Evolutionary conservation across 2,113 vertebrate species (phyloP), one percentile per base, ranked within the genome.

Genomic region (Hipposideros armiger): DNA sequence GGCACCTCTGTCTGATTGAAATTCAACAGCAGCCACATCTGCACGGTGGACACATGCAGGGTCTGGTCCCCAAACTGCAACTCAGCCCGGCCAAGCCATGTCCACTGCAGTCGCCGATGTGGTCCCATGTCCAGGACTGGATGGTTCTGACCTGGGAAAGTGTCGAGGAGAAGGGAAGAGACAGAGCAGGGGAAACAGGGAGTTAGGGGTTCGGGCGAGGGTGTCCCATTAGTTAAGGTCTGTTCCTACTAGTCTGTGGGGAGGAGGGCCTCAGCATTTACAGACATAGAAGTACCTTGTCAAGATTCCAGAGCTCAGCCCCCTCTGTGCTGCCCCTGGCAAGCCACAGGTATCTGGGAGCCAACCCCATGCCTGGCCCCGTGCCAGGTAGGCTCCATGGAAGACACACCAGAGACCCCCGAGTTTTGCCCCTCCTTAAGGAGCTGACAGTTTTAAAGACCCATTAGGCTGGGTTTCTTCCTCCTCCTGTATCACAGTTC

Each of bases 11-110:
- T 80, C 28, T 94, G 77, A 58, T 97, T 98, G 95, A 98, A 96
- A 50, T 87, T 24, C 97, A 99, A 98, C 97, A 99, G 98, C 96
- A 99, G 97, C 98, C 99, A 99, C 99, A 99, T 99, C 98, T 99
- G 99, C 88, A 99, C 97, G 0, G 99, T 99, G 74, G 99, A 99
- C 62, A 99, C 99, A 0, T 99, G 99, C 13, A 99, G 99, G 13
- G 96, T 95, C 96, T 99, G 98, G 94, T 97, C 97, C 26, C 99
- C 99, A 1, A 99, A 99, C 90, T 73, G 97, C 66, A 99, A 94
- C 92, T 99, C 99, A 0, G 99, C 99, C 14, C 99, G 99, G 70
- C 99, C 99, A 93, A 99, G 98, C 99, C 99, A 99, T 0, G 99
- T 99, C 99, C 99, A 99, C 98, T 99, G 99, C 84, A 99, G 83